These are phyloP conservation scores for Chroicocephalus ridibundus DNA, from an alignment of 2,113 vertebrate species.

Conservation along the genomic window DNA sequence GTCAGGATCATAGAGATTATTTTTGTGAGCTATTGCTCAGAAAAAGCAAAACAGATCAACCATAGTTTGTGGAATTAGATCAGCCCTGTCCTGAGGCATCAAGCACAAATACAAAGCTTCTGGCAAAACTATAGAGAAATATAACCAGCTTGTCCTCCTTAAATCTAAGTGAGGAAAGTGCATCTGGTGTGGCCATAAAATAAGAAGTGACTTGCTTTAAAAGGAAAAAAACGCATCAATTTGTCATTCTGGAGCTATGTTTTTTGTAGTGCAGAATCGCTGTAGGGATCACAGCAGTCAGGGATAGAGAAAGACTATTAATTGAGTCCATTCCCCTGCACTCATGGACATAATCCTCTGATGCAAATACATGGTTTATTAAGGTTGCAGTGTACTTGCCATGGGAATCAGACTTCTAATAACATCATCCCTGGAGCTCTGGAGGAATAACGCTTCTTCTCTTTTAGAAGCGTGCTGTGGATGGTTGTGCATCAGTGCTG, in stretches of 20 bases:
- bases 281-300: neutral
- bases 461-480: neutral
- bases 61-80: constrained; percentile 42
- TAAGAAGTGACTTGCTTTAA: constrained; percentile 39
- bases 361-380: constrained; percentile 51
- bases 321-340: neutral
- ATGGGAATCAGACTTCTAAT: constrained; percentile 14
- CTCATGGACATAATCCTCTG: constrained; percentile 4
- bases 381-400: constrained; percentile 14
- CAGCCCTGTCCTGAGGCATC: neutral
- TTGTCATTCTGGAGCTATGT: neutral
- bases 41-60: constrained; percentile 43
- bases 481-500: neutral
- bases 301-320: neutral
- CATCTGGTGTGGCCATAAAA: constrained; percentile 10
- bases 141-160: constrained; percentile 41
- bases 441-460: neutral
- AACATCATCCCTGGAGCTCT: neutral
- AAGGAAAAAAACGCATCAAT: neutral
- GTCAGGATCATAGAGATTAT: constrained; percentile 31
- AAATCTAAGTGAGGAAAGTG: constrained; percentile 26
- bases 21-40: constrained; percentile 47
- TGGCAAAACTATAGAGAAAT: constrained; percentile 21
- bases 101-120: constrained; percentile 6
- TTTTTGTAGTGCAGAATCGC: constrained; percentile 1